Evolutionary conservation across 37 sponge, comb jelly and placozoan species (phyloP), one percentile per base, ranked within the genome.

Genomic region (Spongia lamella): DNA sequence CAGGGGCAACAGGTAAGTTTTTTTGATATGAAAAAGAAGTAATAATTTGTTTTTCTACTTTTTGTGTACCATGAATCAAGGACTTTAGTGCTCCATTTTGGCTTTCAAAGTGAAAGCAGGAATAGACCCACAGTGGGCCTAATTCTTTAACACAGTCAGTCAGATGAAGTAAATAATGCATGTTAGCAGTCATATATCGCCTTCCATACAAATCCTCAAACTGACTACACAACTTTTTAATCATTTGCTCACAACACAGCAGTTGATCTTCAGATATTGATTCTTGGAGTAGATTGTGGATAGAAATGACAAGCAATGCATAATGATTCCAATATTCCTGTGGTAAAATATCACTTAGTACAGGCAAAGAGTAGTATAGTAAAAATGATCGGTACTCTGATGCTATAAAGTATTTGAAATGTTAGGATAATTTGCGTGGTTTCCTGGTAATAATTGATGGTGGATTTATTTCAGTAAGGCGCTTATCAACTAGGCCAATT

Each of bases 61-160:
- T 2, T 9, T 24, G 37, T 3, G 49, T 68, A 5, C 68, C 68
- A 68, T 68, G 68, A 7, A 68, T 15, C 20, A 68, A 38, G 2
- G 50, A 20, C 20, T 24, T 39, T 2, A 68, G 3, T 22, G 22
- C 11, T 2, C 68, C 68, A 68, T 68, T 68, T 3, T 40, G 26
- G 49, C 49, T 68, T 25, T 68, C 49, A 38, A 68, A 68, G 24
- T 39, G 68, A 25, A 68, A 68, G 3, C 43, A 68, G 4, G 68
- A 68, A 20, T 38, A 25, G 31, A 17, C 50, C 68, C 68, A 68
- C 24, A 68, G 26, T 35, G 68, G 68, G 3, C 68, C 68, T 34
- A 68, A 34, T 20, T 38, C 36, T 34, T n/a, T 68, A 20, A 68
- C 68, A 68, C 37, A 40, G 22, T 68, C 13, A 29, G 49, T 13